Evolutionary conservation across 92 coral and sea anemone genomes (phyloP).

Genomic region (Epizoanthus ramosus): DNA sequence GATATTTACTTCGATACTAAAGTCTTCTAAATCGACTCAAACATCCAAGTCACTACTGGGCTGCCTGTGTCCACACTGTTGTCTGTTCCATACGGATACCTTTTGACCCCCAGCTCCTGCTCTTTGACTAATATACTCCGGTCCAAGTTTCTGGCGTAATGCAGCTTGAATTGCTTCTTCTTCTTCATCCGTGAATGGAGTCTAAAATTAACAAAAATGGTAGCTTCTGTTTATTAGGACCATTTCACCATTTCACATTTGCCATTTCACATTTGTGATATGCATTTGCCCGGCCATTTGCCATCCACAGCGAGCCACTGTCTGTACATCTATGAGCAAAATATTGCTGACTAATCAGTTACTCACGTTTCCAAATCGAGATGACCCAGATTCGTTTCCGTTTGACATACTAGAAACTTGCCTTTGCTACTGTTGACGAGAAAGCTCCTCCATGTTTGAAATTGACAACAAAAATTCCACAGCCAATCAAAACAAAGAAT

Average conservation of each 20-base stretch:
- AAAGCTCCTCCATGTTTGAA: constrained; percentile 47
- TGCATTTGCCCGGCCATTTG: no score
- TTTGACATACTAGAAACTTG: neutral
- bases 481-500: constrained; percentile 64
- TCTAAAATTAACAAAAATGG: constrained; percentile 32
- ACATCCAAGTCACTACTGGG: no score
- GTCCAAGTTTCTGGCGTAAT: constrained; percentile 80
- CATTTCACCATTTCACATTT: no score
- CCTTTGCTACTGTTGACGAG: no score
- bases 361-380: constrained; percentile 78
- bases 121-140: constrained; percentile 87
- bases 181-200: constrained; percentile 65
- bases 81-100: constrained; percentile 41
- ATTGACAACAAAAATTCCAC: constrained; percentile 34
- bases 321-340: no score
- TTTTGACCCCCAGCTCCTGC: constrained; percentile 90
- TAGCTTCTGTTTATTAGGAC: no score
- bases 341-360: neutral
- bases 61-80: no score
- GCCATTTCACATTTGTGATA: no score
- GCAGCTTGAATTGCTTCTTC: constrained; percentile 74
- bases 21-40: no score
- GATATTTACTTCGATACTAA: no score
- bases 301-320: no score
- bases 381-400: constrained; percentile 31